Evolutionary conservation across 30 jellyfish, hydroid and myxozoan species (phyloP).

Genomic region (Morbakka virulenta): DNA sequence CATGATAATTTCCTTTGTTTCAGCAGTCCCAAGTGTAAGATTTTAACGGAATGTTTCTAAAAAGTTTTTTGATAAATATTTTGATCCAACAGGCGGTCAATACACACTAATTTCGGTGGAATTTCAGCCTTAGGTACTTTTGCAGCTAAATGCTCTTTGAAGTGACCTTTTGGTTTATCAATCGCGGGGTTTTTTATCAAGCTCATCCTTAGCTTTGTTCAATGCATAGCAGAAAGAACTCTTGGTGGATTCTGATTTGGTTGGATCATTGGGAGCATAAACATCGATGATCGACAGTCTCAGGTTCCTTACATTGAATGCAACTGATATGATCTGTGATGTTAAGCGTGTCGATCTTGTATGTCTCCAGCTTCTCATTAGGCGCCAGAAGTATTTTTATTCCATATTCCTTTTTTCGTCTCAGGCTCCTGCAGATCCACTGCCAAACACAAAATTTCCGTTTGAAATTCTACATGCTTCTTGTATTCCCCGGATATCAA

Average conservation of each 20-base stretch:
- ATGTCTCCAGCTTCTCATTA: background rate
- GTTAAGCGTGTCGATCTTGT: background rate
- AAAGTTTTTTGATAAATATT: too few relatives aligned
- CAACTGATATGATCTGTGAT: background rate
- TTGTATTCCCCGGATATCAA: background rate
- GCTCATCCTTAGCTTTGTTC: background rate
- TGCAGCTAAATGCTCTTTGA: too few relatives aligned
- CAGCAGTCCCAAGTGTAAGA: too few relatives aligned
- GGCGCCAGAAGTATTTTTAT: background rate
- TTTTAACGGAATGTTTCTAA: too few relatives aligned
- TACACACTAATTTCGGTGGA: too few relatives aligned
- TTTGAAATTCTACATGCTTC: background rate
- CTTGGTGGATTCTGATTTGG: background rate
- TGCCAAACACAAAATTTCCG: constrained; percentile 5
- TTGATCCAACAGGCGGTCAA: too few relatives aligned
- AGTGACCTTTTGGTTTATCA: too few relatives aligned
- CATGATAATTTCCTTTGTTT: too few relatives aligned
- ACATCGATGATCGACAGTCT: background rate
- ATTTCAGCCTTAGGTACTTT: too few relatives aligned
- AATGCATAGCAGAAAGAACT: background rate
- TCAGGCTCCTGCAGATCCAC: background rate
- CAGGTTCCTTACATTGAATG: background rate
- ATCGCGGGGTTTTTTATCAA: background rate
- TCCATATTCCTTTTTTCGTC: background rate
- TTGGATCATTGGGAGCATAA: background rate